phyloP scores from a whole-genome alignment of 2,797 vertebrate species.

The Aulostomus chinensis region DNA sequence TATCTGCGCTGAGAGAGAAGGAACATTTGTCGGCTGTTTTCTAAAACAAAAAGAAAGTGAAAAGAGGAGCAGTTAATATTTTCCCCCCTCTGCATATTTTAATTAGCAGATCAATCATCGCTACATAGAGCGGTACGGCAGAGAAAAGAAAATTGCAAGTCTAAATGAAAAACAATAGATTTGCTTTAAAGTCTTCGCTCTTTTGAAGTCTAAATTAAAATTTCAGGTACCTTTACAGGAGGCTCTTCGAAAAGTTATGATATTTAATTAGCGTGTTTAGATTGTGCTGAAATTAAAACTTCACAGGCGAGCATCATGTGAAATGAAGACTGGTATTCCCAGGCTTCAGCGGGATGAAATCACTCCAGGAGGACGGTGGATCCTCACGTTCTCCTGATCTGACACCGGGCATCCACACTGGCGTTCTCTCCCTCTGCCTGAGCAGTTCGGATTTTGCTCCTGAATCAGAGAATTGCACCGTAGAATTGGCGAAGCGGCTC shows the following conservation, averaged over 20 bases:
- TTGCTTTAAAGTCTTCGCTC: slow-evolving; percentile 85
- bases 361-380: slow-evolving; percentile 47
- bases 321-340: slow-evolving; percentile 70
- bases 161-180: slow-evolving; percentile 89
- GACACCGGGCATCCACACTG: slow-evolving; percentile 32
- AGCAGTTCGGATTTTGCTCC: slow-evolving; percentile 32
- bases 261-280: slow-evolving; percentile 87
- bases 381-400: slow-evolving; percentile 56
- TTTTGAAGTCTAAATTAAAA: slow-evolving; percentile 90
- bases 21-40: slow-evolving; percentile 83
- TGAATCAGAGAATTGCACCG: slow-evolving; percentile 45
- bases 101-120: slow-evolving; percentile 90
- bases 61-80: slow-evolving; percentile 83
- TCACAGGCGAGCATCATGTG: slow-evolving; percentile 71
- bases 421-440: slow-evolving; percentile 46
- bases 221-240: slow-evolving; percentile 84
- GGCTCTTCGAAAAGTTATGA: slow-evolving; percentile 82
- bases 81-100: slow-evolving; percentile 87
- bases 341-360: slow-evolving; percentile 56
- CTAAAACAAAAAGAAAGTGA: slow-evolving; percentile 82
- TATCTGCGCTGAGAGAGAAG: slow-evolving; percentile 76
- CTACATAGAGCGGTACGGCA: slow-evolving; percentile 68
- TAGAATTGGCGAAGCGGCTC: slow-evolving; percentile 55
- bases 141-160: slow-evolving; percentile 83
- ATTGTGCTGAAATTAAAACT: slow-evolving; percentile 80